phyloP scores from a whole-genome alignment of 1,140 invertebrate species.

The Conopomorpha cramerella region DNA sequence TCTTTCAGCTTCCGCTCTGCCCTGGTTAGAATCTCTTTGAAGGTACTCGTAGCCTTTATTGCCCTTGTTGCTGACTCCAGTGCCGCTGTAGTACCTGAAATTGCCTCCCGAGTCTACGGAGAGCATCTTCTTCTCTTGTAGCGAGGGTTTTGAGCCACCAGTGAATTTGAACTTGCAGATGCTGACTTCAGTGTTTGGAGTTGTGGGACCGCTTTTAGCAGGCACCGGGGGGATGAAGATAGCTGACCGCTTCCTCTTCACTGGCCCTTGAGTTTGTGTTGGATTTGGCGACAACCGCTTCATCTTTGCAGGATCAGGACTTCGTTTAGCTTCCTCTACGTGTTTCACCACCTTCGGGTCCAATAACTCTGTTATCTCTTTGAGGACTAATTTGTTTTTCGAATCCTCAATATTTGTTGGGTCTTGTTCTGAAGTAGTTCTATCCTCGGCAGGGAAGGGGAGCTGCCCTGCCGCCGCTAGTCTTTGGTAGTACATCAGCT shows the following conservation, averaged over 20 bases:
- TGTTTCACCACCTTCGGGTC: slow-evolving; percentile 50
- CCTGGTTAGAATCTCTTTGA: slow-evolving; percentile 70
- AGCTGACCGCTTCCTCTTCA: slow-evolving; percentile 77
- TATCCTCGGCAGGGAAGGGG: slow-evolving; percentile 24
- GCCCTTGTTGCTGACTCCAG: slow-evolving; percentile 76
- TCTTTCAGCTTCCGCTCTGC: slow-evolving; percentile 26
- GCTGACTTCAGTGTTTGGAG: slow-evolving; percentile 80
- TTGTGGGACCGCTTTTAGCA: slow-evolving; percentile 68
- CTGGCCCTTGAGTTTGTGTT: slow-evolving; percentile 48
- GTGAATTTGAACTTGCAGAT: slow-evolving; percentile 94
- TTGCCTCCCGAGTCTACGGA: slow-evolving; percentile 86
- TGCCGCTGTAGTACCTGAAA: slow-evolving; percentile 80
- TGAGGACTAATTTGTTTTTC: slow-evolving; percentile 44
- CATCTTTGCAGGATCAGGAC: slow-evolving; percentile 24
- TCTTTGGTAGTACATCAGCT: slow-evolving; percentile 75
- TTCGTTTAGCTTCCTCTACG: slow-evolving; percentile 19
- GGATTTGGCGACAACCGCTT: slow-evolving; percentile 31
- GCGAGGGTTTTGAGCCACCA: slow-evolving; percentile 79
- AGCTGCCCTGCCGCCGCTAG: slow-evolving; percentile 57
- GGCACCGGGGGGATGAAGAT: slow-evolving; percentile 83
- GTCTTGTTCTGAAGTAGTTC: slow-evolving; percentile 16
- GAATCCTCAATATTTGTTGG: slow-evolving; percentile 24
- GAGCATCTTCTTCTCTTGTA: slow-evolving; percentile 90
- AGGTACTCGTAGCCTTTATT: slow-evolving; percentile 79
- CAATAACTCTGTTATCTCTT: slow-evolving; percentile 44